A percentile compares a stretch with the other conserved stretches of the same genome.
phyloP scores from a whole-genome alignment of 2,888 invertebrate species.

The Cheilosia vulpina region DNA sequence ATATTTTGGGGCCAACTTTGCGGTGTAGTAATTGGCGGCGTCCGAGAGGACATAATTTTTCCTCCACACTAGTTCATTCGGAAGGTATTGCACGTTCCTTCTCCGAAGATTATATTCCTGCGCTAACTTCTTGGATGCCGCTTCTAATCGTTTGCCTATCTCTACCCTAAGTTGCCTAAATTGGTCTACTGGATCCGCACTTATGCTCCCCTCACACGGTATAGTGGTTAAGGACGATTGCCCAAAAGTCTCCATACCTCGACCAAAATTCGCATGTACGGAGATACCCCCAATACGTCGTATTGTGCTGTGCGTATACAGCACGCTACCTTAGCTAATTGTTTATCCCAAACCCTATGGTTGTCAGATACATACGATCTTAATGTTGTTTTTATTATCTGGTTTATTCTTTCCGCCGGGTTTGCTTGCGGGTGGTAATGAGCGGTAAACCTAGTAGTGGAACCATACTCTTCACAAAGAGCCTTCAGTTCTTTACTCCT shows the following conservation, averaged over 20 bases:
- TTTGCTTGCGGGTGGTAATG: background rate
- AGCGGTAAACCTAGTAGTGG: too few relatives aligned
- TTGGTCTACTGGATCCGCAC: too few relatives aligned
- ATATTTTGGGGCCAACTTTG: background rate
- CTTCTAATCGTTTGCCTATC: too few relatives aligned
- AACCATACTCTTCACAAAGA: too few relatives aligned
- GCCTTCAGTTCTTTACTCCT: too few relatives aligned
- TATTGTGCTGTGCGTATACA: background rate
- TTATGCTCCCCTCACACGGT: too few relatives aligned
- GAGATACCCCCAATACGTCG: conserved; percentile 3
- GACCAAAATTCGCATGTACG: background rate
- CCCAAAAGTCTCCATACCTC: too few relatives aligned
- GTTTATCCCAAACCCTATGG: background rate
- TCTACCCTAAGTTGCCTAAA: too few relatives aligned
- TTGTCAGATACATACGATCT: background rate
- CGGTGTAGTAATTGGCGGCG: background rate
- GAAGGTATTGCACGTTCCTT: background rate
- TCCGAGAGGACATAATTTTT: background rate
- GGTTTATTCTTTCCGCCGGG: background rate
- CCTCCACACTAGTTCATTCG: background rate
- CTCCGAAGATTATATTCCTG: background rate
- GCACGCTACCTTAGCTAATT: background rate
- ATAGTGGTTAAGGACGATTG: too few relatives aligned
- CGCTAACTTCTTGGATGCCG: too few relatives aligned
- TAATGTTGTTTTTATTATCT: background rate